Conservation (phyloP, 2,888 invertebrate species). For the Spilarctia lutea region DNA sequence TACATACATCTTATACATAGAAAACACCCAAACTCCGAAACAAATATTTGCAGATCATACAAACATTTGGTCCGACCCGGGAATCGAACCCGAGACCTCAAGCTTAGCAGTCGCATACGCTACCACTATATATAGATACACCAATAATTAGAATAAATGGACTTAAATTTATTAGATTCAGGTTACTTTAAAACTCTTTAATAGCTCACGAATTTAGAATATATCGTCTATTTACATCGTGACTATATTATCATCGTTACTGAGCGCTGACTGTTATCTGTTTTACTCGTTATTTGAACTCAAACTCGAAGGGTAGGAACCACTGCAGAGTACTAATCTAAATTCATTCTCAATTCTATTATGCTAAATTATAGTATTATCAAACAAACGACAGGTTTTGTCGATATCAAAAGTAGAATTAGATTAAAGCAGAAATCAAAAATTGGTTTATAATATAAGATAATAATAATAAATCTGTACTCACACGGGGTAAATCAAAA, state of each 20-base stretch:
- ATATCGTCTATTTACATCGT: not conserved
- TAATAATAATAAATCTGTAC: conserved; percentile 28
- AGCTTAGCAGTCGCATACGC: too few species aligned
- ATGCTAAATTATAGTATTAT: not conserved
- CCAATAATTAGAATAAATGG: too few species aligned
- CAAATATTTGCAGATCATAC: too few species aligned
- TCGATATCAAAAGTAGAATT: not conserved
- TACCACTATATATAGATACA: too few species aligned
- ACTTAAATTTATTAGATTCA: too few species aligned
- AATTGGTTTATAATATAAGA: not conserved
- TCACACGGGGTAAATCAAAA: conserved; percentile 91
- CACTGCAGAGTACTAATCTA: too few species aligned
- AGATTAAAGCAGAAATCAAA: not conserved
- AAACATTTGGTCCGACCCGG: too few species aligned
- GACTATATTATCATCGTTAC: not conserved
- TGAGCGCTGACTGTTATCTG: not conserved
- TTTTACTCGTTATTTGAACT: not conserved
- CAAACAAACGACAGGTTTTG: too few species aligned
- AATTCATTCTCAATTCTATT: not conserved
- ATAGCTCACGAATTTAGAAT: not conserved
- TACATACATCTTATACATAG: too few species aligned
- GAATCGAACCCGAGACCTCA: too few species aligned
- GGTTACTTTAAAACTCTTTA: not conserved
- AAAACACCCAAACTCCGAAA: too few species aligned
- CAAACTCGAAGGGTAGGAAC: too few species aligned